A percentile compares a stretch with the other conserved stretches of the same genome.
Conservation (phyloP, 1,140 invertebrate genomes). For the fruit fly (Drosophila melanogaster) region DNA sequence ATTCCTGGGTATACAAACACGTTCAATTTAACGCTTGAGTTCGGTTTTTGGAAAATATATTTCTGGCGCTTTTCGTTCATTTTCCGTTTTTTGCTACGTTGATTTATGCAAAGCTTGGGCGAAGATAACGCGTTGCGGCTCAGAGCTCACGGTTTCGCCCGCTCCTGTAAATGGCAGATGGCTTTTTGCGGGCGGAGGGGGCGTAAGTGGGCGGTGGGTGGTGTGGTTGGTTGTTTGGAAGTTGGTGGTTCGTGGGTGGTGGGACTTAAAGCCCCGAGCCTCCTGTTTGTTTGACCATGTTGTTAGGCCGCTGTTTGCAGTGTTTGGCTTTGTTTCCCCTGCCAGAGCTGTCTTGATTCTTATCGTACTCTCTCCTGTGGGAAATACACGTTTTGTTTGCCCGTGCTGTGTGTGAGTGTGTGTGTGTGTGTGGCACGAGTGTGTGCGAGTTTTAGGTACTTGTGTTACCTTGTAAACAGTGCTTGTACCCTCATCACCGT, state of each 20-base stretch:
- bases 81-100: conserved; percentile 49
- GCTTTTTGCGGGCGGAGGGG: conserved; percentile 13
- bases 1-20: conserved; percentile 17
- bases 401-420: conserved; percentile 14
- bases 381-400: conserved; percentile 66
- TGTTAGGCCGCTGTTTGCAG: conserved; percentile 42
- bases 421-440: conserved; percentile 6
- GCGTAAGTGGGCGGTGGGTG: background rate
- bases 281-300: conserved; percentile 62
- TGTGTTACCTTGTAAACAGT: conserved; percentile 60
- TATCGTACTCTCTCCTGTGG: conserved; percentile 53
- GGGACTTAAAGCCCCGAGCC: conserved; percentile 49
- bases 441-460: conserved; percentile 38
- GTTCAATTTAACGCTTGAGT: conserved; percentile 78
- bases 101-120: conserved; percentile 77
- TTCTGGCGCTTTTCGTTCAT: conserved; percentile 25
- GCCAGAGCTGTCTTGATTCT: conserved; percentile 52
- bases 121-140: conserved; percentile 71
- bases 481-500: conserved; percentile 73
- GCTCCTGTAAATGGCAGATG: conserved; percentile 50
- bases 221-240: background rate
- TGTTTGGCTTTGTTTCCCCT: conserved; percentile 69
- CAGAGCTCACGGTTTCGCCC: conserved; percentile 34
- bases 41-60: conserved; percentile 57
- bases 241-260: background rate